A percentile compares a stretch with the other conserved stretches of the same genome.
Conservation (phyloP, 2,888 invertebrate genomes). For the Cancer borealis region DNA sequence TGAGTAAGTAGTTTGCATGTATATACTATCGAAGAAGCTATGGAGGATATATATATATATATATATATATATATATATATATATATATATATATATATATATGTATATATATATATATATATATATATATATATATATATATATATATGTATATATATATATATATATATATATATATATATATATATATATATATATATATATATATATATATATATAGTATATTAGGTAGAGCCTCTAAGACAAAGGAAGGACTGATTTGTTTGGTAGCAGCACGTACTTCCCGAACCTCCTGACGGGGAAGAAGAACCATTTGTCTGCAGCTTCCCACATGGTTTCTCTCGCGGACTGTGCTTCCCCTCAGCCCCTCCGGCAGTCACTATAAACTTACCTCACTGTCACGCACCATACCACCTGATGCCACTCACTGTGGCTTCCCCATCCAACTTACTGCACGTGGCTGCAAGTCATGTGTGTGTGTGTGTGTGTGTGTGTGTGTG, state of each 20-base stretch:
- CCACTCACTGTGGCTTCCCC: not conserved
- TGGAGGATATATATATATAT: too few species aligned
- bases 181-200: too few species aligned
- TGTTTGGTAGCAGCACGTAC: not conserved
- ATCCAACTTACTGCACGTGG: not conserved
- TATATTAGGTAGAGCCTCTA: not conserved
- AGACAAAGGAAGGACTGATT: not conserved
- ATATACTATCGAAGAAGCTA: too few species aligned
- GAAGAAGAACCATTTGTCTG: not conserved
- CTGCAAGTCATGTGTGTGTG: not conserved
- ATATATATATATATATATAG: too few species aligned
- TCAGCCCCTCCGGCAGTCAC: not conserved
- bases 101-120: too few species aligned
- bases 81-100: too few species aligned
- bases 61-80: too few species aligned
- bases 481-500: slow-evolving; percentile 51
- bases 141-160: too few species aligned
- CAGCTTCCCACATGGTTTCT: not conserved
- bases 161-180: too few species aligned
- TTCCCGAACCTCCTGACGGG: not conserved
- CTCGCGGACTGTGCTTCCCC: not conserved
- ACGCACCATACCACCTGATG: not conserved
- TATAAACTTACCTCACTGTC: slow-evolving; percentile 37
- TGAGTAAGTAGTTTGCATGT: too few species aligned
- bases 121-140: too few species aligned